These are phyloP conservation scores for Nineta flava DNA, from an alignment of 2,888 invertebrate genomes.

Conservation along the genomic window DNA sequence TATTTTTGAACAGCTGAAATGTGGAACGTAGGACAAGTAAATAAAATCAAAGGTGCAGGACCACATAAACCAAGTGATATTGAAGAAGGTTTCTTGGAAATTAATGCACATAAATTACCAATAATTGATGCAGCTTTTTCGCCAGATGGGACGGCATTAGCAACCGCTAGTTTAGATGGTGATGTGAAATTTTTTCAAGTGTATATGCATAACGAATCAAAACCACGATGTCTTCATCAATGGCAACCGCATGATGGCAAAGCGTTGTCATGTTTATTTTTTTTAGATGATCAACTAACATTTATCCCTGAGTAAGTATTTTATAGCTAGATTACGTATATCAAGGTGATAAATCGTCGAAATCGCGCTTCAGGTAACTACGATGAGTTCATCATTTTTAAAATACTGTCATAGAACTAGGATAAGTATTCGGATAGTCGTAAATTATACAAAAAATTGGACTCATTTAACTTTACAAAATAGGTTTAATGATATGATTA, in stretches of 20 bases:
- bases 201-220: conserved; percentile 49
- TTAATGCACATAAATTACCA: conserved; percentile 40
- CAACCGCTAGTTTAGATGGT: conserved; percentile 79
- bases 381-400: too few relatives aligned
- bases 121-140: conserved; percentile 81
- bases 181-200: conserved; percentile 86
- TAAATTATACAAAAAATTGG: too few relatives aligned
- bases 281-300: conserved; percentile 81
- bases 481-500: too few relatives aligned
- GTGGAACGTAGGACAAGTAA: conserved; percentile 34
- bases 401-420: too few relatives aligned
- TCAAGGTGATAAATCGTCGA: too few relatives aligned
- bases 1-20: conserved; percentile 30
- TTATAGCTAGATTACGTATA: neutral
- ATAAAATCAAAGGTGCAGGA: conserved; percentile 26
- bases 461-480: too few relatives aligned
- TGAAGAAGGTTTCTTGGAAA: conserved; percentile 35
- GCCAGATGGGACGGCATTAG: conserved; percentile 87
- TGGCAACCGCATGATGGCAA: conserved; percentile 87
- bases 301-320: conserved; percentile 55
- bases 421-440: too few relatives aligned
- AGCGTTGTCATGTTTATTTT: conserved; percentile 77
- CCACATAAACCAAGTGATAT: conserved; percentile 25
- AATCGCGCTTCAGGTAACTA: too few relatives aligned
- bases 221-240: conserved; percentile 73